Conservation (phyloP, 2,888 invertebrate species). For the Anagyrus pseudococci region DNA sequence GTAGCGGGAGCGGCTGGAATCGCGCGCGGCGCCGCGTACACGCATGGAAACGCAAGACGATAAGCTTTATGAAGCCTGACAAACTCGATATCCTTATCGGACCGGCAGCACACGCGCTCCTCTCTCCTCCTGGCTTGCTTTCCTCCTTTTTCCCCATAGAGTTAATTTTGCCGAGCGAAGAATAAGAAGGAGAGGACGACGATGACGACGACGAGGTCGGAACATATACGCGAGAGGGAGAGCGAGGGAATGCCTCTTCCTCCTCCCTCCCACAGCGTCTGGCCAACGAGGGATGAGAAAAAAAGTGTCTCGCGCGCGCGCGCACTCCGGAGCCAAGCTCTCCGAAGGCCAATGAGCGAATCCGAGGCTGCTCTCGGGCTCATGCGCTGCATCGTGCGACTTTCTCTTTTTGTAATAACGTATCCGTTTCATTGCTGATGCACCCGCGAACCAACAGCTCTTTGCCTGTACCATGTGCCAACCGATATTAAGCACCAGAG, state of each 20-base stretch:
- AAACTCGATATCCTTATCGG: conserved; percentile 35
- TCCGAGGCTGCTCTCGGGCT: neutral
- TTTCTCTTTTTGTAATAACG: conserved; percentile 31
- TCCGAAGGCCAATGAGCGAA: conserved; percentile 29
- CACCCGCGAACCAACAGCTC: neutral
- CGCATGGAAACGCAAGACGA: conserved; percentile 31
- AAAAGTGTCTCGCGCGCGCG: conserved; percentile 32
- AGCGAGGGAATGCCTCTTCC: conserved; percentile 18
- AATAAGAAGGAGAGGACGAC: too few relatives aligned
- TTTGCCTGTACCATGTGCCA: neutral
- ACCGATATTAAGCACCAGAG: too few relatives aligned
- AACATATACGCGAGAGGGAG: conserved; percentile 5
- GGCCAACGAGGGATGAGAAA: conserved; percentile 21
- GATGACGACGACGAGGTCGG: conserved; percentile 2
- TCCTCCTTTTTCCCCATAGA: conserved; percentile 23
- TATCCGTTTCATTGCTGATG: conserved; percentile 26
- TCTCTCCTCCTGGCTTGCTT: conserved; percentile 1
- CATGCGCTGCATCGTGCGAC: too few relatives aligned
- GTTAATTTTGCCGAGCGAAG: conserved; percentile 27
- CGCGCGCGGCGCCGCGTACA: conserved; percentile 3
- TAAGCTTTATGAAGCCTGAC: conserved; percentile 36
- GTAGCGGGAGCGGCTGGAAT: neutral
- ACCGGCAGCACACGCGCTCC: conserved; percentile 10
- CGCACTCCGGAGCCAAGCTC: conserved; percentile 12
- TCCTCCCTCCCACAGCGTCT: too few relatives aligned